Percentiles rank a stretch among this genome's conserved stretches.
Evolutionary conservation across 1,140 invertebrate genomes (phyloP).

Genomic region (Kradibia gibbosae): DNA sequence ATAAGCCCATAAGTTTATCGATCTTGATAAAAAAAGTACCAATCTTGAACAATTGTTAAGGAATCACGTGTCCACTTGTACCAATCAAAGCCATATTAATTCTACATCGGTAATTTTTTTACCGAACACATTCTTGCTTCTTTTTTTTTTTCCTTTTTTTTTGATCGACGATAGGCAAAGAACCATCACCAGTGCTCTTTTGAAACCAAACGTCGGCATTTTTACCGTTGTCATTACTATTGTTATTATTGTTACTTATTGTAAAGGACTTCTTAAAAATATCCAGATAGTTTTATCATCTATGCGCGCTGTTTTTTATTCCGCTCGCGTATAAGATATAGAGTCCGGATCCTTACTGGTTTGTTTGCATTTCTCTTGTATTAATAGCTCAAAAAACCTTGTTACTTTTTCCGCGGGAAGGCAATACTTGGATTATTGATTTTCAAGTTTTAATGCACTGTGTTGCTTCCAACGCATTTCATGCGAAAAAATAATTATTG

Average conservation of each 20-base stretch:
- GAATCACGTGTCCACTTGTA: no score
- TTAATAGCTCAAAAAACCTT: neutral
- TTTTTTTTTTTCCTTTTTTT: neutral
- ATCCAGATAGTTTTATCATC: no score
- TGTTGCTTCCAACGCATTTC: no score
- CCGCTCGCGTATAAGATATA: neutral
- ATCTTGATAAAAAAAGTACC: no score
- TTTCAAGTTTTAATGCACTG: neutral
- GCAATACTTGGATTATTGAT: neutral
- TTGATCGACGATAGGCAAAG: no score
- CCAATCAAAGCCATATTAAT: no score
- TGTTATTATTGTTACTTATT: neutral
- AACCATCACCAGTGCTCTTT: neutral
- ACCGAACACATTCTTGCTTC: neutral
- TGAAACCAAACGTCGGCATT: neutral
- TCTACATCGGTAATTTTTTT: no score
- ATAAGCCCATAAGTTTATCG: no score
- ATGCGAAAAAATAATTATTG: no score
- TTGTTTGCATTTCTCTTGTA: neutral
- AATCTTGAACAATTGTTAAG: no score
- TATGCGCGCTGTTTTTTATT: no score
- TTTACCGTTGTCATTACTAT: neutral
- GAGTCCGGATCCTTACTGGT: neutral
- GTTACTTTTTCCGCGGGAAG: neutral
- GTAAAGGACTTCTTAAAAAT: no score